Conservation (phyloP, 2,797 vertebrate genomes). For the Prionace glauca region DNA sequence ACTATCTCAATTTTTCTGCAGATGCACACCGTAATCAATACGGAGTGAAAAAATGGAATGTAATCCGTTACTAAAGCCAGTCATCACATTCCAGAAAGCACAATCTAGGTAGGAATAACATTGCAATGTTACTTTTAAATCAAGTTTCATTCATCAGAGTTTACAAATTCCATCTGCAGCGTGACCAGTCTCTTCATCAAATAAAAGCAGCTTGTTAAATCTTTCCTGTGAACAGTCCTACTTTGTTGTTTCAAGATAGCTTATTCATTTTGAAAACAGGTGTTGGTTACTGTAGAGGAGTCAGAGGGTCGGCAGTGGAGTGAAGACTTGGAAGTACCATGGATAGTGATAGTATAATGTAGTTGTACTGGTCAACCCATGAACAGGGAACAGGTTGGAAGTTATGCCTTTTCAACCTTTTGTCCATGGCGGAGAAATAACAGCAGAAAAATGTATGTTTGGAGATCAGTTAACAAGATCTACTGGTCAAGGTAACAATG, state of each 20-base stretch:
- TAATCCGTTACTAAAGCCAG: background rate
- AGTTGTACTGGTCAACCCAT: background rate
- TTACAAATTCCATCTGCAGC: background rate
- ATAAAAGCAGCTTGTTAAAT: background rate
- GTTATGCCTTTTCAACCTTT: background rate
- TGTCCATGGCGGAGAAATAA: background rate
- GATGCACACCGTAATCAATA: background rate
- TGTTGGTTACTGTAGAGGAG: background rate
- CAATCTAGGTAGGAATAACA: background rate
- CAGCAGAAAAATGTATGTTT: background rate
- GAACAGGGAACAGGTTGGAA: background rate
- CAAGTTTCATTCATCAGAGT: background rate
- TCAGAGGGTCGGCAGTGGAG: background rate
- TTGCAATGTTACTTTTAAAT: background rate
- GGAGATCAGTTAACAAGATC: background rate
- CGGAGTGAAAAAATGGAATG: background rate
- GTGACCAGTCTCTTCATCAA: background rate
- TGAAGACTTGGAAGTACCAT: background rate
- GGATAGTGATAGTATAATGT: background rate
- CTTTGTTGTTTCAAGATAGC: background rate
- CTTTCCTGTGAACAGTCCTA: background rate
- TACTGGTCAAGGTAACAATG: background rate
- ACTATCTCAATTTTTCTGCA: background rate
- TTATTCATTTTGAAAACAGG: background rate
- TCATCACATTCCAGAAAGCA: background rate